A percentile compares a stretch with the other conserved stretches of the same genome.
phyloP scores from a whole-genome alignment of 1,140 invertebrate genomes.

The Glossosoma conforme region DNA sequence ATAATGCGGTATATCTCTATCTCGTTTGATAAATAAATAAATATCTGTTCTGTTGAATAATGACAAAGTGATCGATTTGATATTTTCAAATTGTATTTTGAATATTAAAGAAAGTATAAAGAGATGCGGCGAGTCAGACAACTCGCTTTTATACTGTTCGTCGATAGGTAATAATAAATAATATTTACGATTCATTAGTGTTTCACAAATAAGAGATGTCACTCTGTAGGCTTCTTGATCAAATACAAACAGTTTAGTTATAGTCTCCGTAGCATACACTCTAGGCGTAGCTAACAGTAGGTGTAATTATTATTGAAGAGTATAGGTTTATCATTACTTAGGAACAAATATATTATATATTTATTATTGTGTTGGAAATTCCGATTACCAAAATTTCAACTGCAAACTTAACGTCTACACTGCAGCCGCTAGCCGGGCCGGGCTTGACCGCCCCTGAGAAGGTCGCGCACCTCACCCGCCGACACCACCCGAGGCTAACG shows the following conservation, averaged over 20 bases:
- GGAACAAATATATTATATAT: conserved; percentile 30
- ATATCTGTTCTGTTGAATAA: conserved; percentile 13
- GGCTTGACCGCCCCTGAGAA: too few relatives aligned
- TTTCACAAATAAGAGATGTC: background rate
- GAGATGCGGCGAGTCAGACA: conserved; percentile 1
- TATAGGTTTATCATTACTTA: conserved; percentile 31
- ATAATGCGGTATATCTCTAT: background rate
- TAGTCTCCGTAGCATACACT: conserved; percentile 30
- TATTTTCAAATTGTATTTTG: conserved; percentile 9
- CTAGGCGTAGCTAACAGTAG: conserved; percentile 31
- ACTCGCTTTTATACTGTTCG: conserved; percentile 16
- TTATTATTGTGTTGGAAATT: conserved; percentile 32
- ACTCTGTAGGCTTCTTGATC: conserved; percentile 21
- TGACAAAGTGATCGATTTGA: conserved; percentile 18
- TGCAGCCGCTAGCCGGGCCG: conserved; percentile 24
- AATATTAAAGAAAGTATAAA: conserved; percentile 14
- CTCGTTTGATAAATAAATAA: conserved; percentile 5
- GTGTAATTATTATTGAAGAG: conserved; percentile 31
- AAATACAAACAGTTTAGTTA: conserved; percentile 23
- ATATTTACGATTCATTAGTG: conserved; percentile 9
- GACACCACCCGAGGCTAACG: too few relatives aligned
- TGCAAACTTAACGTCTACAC: conserved; percentile 26
- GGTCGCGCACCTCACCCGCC: too few relatives aligned
- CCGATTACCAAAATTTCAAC: conserved; percentile 26
- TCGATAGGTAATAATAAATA: conserved; percentile 11